A percentile compares a stretch with the other conserved stretches of the same genome.
phyloP scores from a whole-genome alignment of 2,797 vertebrate genomes.

The Strix occidentalis region DNA sequence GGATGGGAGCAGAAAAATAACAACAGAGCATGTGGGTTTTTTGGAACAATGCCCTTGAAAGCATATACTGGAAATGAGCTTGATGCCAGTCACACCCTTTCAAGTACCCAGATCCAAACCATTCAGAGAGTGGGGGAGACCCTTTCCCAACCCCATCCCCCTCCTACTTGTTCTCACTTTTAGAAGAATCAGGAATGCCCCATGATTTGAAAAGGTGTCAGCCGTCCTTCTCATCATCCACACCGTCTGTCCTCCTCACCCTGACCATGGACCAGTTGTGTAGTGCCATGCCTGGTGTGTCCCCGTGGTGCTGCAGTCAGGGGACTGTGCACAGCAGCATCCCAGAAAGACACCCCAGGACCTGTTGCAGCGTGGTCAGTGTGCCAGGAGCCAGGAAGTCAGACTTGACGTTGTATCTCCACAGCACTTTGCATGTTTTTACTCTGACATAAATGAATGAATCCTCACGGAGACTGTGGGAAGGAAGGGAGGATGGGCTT shows the following conservation, averaged over 20 bases:
- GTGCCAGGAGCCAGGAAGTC: not conserved
- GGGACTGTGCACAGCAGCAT: accelerated
- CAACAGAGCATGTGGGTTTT: not conserved
- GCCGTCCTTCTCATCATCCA: not conserved
- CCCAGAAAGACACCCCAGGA: not conserved
- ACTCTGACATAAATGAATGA: not conserved
- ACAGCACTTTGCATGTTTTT: not conserved
- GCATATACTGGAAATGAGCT: not conserved
- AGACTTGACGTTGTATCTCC: not conserved
- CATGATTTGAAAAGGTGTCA: not conserved
- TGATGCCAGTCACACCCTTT: not conserved
- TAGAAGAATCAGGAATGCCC: not conserved
- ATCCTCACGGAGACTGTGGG: not conserved
- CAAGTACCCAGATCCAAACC: not conserved
- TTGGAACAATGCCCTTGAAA: not conserved
- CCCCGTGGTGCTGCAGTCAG: not conserved
- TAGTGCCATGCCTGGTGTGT: accelerated
- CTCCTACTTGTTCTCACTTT: not conserved
- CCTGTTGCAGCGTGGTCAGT: accelerated
- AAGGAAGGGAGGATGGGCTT: not conserved
- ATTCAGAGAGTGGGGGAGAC: not conserved
- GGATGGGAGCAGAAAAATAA: not conserved
- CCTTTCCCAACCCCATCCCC: not conserved
- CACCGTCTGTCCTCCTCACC: not conserved
- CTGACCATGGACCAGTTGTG: accelerated